These are phyloP conservation scores for Salvelinus namaycush DNA, from an alignment of 2,113 vertebrate genomes.

Conservation along the genomic window DNA sequence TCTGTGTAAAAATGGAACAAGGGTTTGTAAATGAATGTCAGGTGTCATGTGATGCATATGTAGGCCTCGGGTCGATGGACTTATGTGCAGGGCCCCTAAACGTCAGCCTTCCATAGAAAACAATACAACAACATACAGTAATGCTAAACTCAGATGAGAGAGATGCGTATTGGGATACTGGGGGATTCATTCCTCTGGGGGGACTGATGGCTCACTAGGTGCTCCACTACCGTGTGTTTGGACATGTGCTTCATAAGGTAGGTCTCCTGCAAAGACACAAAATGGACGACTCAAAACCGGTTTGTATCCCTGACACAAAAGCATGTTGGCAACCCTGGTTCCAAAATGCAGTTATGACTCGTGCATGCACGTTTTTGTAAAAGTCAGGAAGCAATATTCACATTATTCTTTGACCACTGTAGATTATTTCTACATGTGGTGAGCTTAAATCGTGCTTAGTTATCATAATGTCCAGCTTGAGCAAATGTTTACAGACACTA, in stretches of 20 bases:
- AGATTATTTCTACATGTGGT: too few species aligned
- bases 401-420: too few species aligned
- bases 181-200: constrained; percentile 96
- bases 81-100: constrained; percentile 53
- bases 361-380: too few species aligned
- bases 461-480: too few species aligned
- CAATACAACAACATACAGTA: constrained; percentile 25
- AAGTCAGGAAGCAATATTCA: too few species aligned
- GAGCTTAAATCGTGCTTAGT: too few species aligned
- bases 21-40: constrained; percentile 59
- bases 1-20: constrained; percentile 43
- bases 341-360: too few species aligned
- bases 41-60: constrained; percentile 62
- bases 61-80: constrained; percentile 66
- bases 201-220: constrained; percentile 93
- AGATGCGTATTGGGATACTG: constrained; percentile 93
- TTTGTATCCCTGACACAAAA: background rate
- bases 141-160: constrained; percentile 85
- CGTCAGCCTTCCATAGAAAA: constrained; percentile 38
- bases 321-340: background rate
- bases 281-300: background rate
- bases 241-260: constrained; percentile 99
- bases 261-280: constrained; percentile 81
- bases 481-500: too few species aligned
- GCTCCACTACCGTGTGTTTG: constrained; percentile 98